phyloP scores from a whole-genome alignment of 2,113 vertebrate genomes.

The Leptobrachium ailaonicum region DNA sequence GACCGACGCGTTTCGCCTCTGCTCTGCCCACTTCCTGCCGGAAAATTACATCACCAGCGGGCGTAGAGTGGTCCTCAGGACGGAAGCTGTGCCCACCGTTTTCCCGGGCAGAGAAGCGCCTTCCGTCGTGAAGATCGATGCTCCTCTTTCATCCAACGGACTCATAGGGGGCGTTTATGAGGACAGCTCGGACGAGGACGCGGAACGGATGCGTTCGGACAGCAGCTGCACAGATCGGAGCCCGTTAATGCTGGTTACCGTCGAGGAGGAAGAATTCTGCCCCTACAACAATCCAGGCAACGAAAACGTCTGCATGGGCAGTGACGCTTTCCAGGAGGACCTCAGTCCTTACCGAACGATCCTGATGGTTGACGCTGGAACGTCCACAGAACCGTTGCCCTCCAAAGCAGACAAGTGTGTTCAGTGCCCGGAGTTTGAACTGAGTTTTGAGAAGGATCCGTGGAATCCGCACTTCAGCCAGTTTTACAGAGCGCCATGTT shows the following conservation, averaged over 20 bases:
- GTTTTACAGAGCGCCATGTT: background rate
- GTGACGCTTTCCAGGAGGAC: background rate
- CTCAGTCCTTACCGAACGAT: background rate
- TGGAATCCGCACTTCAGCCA: background rate
- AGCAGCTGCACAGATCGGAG: background rate
- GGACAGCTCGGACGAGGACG: background rate
- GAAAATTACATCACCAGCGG: background rate
- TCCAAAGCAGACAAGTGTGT: background rate
- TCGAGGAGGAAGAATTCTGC: background rate
- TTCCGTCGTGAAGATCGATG: background rate
- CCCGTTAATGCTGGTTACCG: background rate
- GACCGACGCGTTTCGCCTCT: background rate
- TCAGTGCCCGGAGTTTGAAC: background rate
- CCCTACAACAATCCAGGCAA: background rate
- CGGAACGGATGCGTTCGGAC: background rate
- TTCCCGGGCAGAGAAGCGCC: conserved; percentile 53
- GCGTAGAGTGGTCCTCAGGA: background rate
- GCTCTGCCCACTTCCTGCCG: conserved; percentile 10
- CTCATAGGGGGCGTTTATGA: background rate
- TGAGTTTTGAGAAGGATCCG: background rate
- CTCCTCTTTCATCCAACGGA: background rate
- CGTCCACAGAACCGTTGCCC: background rate
- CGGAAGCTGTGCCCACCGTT: conserved; percentile 44
- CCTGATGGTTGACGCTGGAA: background rate
- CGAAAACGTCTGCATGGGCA: background rate